Conservation (phyloP, 2,113 vertebrate genomes). For the Diadophis punctatus region DNA sequence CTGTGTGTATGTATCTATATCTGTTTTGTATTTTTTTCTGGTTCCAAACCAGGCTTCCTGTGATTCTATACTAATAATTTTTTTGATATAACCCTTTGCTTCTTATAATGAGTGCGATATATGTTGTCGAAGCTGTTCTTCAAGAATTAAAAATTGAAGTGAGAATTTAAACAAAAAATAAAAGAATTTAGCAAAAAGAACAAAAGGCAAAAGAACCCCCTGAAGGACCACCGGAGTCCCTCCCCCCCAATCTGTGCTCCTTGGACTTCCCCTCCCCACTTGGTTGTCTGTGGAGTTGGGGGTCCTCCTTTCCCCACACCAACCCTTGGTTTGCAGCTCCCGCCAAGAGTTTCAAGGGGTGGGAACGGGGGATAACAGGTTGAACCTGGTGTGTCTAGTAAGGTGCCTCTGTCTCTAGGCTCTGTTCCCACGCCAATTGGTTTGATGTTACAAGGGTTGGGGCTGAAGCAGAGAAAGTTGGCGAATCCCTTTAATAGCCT, state of each 20-base stretch:
- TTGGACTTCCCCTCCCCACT: constrained; percentile 69
- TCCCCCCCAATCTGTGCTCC: constrained; percentile 81
- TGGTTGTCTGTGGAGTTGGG: constrained; percentile 11
- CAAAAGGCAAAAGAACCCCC: constrained; percentile 66
- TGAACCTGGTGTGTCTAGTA: not conserved
- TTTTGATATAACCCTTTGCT: constrained; percentile 99
- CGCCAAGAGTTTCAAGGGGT: not conserved
- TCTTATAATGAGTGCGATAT: constrained; percentile 99
- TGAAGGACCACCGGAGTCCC: constrained; percentile 39
- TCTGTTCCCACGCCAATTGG: not conserved
- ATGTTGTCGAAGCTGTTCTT: constrained; percentile 99
- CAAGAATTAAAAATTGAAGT: constrained; percentile 99
- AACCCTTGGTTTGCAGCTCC: not conserved
- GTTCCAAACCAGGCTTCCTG: constrained; percentile 99
- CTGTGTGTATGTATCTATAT: constrained; percentile 99
- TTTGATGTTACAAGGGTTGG: not conserved
- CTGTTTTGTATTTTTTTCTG: constrained; percentile 99
- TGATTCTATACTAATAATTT: constrained; percentile 99
- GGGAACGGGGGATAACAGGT: not conserved
- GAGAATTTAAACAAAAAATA: constrained; percentile 98
- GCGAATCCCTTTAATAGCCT: not conserved
- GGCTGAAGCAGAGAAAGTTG: not conserved
- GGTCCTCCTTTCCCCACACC: no score
- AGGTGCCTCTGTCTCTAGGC: accelerated
- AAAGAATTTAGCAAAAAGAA: constrained; percentile 87